Percentiles rank a stretch among this genome's conserved stretches.
These are phyloP conservation scores for Margarornis squamiger DNA, from an alignment of 2,797 vertebrate genomes.

Conservation along the genomic window DNA sequence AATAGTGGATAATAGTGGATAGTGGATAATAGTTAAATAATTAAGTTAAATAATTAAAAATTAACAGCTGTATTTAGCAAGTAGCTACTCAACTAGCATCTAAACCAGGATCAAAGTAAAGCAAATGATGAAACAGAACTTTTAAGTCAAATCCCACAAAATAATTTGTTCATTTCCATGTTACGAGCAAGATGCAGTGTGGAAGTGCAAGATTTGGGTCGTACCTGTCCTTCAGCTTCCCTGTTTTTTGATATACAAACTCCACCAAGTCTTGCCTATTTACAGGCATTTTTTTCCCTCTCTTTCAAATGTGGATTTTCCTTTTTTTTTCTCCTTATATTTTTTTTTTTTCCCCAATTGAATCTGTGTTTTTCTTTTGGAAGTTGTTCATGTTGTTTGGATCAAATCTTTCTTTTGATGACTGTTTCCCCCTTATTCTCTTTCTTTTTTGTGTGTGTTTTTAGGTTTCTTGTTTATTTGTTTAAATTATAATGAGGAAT, in stretches of 20 bases:
- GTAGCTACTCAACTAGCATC: neutral
- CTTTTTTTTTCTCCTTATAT: neutral
- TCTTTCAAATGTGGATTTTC: neutral
- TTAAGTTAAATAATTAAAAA: neutral
- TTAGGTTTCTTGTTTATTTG: neutral
- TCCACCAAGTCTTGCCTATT: neutral
- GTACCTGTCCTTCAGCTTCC: neutral
- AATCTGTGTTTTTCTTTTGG: neutral
- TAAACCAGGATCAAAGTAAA: neutral
- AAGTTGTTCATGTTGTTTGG: neutral
- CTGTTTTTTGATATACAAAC: neutral
- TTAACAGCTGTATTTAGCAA: neutral
- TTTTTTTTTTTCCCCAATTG: neutral
- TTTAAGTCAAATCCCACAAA: neutral
- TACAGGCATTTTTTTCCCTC: neutral
- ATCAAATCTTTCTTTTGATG: neutral
- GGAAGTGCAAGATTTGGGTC: neutral
- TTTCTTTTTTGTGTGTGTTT: no score
- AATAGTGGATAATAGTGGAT: neutral
- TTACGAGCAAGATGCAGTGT: neutral
- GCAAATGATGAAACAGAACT: neutral
- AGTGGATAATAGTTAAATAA: neutral
- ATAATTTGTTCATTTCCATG: neutral
- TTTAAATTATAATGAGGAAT: neutral
- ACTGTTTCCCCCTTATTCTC: fast-evolving